Percentiles rank a stretch among this genome's conserved stretches.
Evolutionary conservation across 2,113 vertebrate genomes (phyloP).

Genomic region (Barbus barbus): DNA sequence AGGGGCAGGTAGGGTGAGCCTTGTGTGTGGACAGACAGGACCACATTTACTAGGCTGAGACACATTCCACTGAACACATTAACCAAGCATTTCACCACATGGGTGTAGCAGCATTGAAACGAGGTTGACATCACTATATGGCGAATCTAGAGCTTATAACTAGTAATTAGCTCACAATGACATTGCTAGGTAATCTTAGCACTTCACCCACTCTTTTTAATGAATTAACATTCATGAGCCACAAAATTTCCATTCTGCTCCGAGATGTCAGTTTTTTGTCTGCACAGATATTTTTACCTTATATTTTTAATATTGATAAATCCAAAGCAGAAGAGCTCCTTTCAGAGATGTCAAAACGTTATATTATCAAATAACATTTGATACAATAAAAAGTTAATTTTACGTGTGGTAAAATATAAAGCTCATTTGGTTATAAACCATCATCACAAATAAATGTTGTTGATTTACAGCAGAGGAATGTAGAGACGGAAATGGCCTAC

Average conservation of each 20-base stretch:
- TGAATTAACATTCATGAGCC: neutral
- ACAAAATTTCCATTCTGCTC: neutral
- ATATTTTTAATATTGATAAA: neutral
- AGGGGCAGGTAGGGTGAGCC: neutral
- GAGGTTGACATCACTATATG: neutral
- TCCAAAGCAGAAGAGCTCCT: neutral
- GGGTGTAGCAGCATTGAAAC: neutral
- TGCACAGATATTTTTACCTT: neutral
- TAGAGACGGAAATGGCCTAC: too few relatives aligned
- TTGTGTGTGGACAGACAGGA: neutral
- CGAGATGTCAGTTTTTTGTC: neutral
- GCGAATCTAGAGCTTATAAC: neutral
- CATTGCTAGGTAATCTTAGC: neutral
- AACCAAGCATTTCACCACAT: slow-evolving; percentile 14
- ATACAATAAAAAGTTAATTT: too few relatives aligned
- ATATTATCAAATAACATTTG: too few relatives aligned
- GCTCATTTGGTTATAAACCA: too few relatives aligned
- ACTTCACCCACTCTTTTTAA: neutral
- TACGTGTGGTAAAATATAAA: too few relatives aligned
- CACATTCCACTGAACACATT: slow-evolving; percentile 13
- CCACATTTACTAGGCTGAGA: neutral
- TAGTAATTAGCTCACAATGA: neutral
- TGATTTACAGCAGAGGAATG: too few relatives aligned
- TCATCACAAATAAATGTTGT: too few relatives aligned
- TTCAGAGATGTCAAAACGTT: neutral